Evolutionary conservation across 2,113 vertebrate genomes (phyloP), one percentile per base, ranked within the genome.

Genomic region (Catharus fuscescens): DNA sequence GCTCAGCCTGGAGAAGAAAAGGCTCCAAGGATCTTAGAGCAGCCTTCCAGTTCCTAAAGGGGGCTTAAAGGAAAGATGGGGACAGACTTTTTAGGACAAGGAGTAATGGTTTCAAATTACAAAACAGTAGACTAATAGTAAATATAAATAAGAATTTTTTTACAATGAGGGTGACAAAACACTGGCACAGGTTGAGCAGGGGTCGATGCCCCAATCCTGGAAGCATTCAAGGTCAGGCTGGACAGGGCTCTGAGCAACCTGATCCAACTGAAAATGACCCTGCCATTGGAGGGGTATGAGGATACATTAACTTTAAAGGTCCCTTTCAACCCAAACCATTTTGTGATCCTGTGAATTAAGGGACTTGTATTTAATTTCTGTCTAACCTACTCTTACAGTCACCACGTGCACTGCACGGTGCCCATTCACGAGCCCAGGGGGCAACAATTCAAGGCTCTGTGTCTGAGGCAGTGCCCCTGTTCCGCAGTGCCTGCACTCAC

Each of bases 401-500:
- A 29, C 29, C 34, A 32, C 3, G 1, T 4, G 56, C 12, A 6
- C 13, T 7, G 9, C 32, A 1, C 0, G 32, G 13, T 17, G 26
- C 18, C 21, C 42, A 5, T 6, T 38, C 23, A 16, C 0, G 1
- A 38, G 9, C 21, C 76, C 34, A 38, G 20, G 12, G 31, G 67
- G 16, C 21, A 56, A 25, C n/a, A 9, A 4, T 4, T 9, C 23
- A 2, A 8, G 8, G 4, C 8, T 42, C 8, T 16, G 24, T 18
- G 21, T 9, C 36, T 2, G 2, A 29, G 11, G 40, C 48, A 18
- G 23, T 0, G 1, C 0, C 4, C 9, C 14, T 32, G 9, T 29
- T 12, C 5, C 12, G 5, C 38, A 10, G 5, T 16, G 1, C 1
- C 3, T 2, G 7, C 3, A 1, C 11, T 12, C 31, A 1, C 1